These are phyloP conservation scores for Pongo pygmaeus DNA, from an alignment of 2,113 vertebrate species.

Conservation along the genomic window DNA sequence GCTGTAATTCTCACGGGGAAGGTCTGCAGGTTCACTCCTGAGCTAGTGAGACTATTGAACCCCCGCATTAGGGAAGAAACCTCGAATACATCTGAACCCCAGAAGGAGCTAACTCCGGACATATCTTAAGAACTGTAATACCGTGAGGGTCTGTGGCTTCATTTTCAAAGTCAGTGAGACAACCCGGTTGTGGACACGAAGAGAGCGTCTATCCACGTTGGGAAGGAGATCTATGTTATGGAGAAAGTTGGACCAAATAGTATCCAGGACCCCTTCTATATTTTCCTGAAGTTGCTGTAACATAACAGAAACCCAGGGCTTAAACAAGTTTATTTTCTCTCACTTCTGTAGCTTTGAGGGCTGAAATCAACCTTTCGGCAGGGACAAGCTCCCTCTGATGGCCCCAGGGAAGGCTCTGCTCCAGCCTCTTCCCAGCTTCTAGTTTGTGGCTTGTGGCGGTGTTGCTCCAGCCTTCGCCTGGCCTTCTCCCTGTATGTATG, in stretches of 20 bases:
- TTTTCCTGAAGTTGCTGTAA: background rate
- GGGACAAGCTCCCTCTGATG: fast-evolving
- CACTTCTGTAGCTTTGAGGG: background rate
- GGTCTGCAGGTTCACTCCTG: fast-evolving
- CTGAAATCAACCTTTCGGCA: background rate
- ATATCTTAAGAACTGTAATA: no score
- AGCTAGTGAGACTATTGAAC: no score
- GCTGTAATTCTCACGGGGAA: no score
- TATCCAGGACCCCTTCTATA: background rate
- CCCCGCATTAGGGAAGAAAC: no score
- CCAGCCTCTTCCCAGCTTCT: background rate
- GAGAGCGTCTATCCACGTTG: background rate
- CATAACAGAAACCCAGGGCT: background rate
- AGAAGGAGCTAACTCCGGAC: no score
- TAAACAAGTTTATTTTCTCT: background rate
- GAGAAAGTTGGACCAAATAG: background rate
- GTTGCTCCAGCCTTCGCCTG: background rate
- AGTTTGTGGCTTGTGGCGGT: background rate
- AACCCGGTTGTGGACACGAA: background rate
- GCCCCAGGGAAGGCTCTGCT: no score
- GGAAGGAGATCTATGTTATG: background rate
- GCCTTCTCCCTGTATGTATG: background rate
- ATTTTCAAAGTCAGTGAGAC: no score
- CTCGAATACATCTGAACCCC: no score
- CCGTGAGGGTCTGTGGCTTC: no score